Evolutionary conservation across 2,888 invertebrate genomes (phyloP).

Genomic region (Elegia similella): DNA sequence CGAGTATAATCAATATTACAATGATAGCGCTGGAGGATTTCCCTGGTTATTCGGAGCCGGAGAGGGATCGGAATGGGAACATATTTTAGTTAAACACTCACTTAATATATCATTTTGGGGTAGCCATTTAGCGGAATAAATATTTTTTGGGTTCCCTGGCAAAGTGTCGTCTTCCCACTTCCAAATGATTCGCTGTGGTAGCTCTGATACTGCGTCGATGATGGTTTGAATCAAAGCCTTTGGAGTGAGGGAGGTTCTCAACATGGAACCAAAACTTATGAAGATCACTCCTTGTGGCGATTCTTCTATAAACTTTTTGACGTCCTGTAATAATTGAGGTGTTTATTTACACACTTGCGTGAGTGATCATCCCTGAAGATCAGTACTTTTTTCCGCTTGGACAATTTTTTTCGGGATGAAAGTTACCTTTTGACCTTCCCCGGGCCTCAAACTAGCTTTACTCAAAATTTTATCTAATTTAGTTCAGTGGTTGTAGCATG

Average conservation of each 20-base stretch:
- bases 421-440: too few species aligned
- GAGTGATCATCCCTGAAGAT: too few species aligned
- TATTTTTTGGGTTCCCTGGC: constrained; percentile 81
- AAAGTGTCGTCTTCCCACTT: constrained; percentile 86
- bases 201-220: constrained; percentile 79
- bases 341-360: too few species aligned
- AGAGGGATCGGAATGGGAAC: too few species aligned
- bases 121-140: constrained; percentile 83
- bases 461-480: too few species aligned
- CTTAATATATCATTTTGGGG: constrained; percentile 86
- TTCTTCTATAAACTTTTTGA: constrained; percentile 84
- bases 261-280: constrained; percentile 89
- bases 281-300: constrained; percentile 86
- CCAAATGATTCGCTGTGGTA: constrained; percentile 87
- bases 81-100: constrained; percentile 43
- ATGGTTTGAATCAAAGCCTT: constrained; percentile 82
- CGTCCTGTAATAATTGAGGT: constrained; percentile 58
- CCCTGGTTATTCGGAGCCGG: not conserved
- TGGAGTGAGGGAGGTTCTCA: constrained; percentile 83
- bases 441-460: too few species aligned
- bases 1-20: too few species aligned
- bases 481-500: too few species aligned
- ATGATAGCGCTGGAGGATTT: not conserved
- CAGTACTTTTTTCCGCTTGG: too few species aligned
- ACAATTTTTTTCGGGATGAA: too few species aligned